phyloP scores from a whole-genome alignment of 2,888 invertebrate genomes.

The Macrosoma leucophasiata region DNA sequence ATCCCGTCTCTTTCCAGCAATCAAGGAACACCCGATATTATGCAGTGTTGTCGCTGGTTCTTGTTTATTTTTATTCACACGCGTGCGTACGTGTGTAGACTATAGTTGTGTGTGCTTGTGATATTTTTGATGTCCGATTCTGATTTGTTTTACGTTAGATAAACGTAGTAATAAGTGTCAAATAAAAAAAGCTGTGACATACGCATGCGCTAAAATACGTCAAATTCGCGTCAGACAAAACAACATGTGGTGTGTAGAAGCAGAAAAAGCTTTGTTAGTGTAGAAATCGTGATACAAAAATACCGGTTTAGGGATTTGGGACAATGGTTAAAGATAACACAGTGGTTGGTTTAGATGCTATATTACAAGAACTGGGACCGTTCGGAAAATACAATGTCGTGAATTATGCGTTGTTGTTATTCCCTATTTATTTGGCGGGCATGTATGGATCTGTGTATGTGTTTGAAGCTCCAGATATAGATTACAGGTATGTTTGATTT shows the following conservation, averaged over 20 bases:
- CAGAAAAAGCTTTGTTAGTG: slow-evolving; percentile 25
- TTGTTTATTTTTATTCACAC: too few relatives aligned
- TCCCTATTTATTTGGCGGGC: slow-evolving; percentile 63
- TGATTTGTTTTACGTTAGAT: too few relatives aligned
- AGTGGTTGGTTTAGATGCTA: slow-evolving; percentile 52
- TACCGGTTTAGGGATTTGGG: too few relatives aligned
- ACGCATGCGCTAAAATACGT: slow-evolving; percentile 8
- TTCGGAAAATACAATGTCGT: slow-evolving; percentile 61
- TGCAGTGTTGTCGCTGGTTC: too few relatives aligned
- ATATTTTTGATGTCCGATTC: slow-evolving; percentile 1
- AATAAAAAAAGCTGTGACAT: not conserved
- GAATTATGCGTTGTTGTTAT: slow-evolving; percentile 57
- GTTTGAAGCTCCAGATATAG: slow-evolving; percentile 59
- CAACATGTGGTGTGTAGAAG: slow-evolving; percentile 2
- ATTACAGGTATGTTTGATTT: slow-evolving; percentile 55
- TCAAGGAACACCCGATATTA: too few relatives aligned
- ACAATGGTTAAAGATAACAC: slow-evolving; percentile 42
- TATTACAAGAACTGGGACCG: slow-evolving; percentile 52
- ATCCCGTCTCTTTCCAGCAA: too few relatives aligned
- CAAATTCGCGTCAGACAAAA: slow-evolving; percentile 8
- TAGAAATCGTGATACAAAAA: slow-evolving; percentile 26
- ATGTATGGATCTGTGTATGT: slow-evolving; percentile 61
- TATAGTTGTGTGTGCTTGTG: slow-evolving; percentile 1
- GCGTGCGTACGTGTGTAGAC: not conserved
- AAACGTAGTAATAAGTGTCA: too few relatives aligned